These are phyloP conservation scores for Pituophis catenifer DNA, from an alignment of 2,113 vertebrate species.

Conservation along the genomic window DNA sequence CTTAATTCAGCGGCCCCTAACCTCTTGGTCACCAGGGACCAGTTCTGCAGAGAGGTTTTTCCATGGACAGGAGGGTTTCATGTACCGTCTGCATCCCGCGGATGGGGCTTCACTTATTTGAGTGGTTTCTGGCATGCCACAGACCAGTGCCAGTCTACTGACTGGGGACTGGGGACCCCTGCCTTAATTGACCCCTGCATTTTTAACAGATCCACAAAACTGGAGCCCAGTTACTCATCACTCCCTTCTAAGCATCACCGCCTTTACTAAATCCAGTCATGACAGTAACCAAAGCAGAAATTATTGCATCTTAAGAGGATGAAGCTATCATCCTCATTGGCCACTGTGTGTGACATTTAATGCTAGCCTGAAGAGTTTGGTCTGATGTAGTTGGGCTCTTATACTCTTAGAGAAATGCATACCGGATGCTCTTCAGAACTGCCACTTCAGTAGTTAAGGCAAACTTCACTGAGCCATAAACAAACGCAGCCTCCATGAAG, in stretches of 20 bases:
- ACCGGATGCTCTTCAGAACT: slow-evolving; percentile 82
- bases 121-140: neutral
- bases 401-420: slow-evolving; percentile 34
- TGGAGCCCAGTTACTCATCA: neutral
- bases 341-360: neutral
- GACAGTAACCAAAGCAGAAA: neutral
- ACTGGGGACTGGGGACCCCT: neutral
- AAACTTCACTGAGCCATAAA: slow-evolving; percentile 87
- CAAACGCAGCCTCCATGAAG: slow-evolving; percentile 92
- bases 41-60: neutral
- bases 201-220: neutral
- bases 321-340: neutral
- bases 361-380: neutral
- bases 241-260: neutral
- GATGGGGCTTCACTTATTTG: neutral
- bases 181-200: neutral
- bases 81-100: neutral
- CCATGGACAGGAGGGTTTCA: neutral
- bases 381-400: neutral
- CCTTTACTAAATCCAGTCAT: too few relatives aligned
- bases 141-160: neutral
- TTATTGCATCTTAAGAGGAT: neutral
- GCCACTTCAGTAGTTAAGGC: slow-evolving; percentile 85
- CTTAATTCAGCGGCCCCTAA: neutral
- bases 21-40: neutral